Evolutionary conservation across 1,140 invertebrate species (phyloP).

Genomic region (Dreissena rostriformis): DNA sequence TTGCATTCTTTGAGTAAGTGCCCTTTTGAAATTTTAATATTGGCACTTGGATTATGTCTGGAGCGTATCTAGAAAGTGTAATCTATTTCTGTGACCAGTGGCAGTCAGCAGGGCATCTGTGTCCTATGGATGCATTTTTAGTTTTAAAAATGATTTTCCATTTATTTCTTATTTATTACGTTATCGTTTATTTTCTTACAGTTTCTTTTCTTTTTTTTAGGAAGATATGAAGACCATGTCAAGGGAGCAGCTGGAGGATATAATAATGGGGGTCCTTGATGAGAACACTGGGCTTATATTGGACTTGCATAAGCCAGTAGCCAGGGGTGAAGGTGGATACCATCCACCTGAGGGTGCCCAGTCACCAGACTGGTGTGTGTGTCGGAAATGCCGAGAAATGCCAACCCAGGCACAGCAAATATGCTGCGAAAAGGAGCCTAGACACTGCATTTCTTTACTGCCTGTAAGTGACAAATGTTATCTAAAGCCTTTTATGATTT

Average conservation of each 20-base stretch:
- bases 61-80: too few species aligned
- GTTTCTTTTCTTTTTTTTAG: neutral
- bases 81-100: too few species aligned
- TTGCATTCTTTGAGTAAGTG: too few species aligned
- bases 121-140: too few species aligned
- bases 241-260: neutral
- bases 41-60: too few species aligned
- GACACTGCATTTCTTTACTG: neutral
- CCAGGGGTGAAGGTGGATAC: constrained; percentile 1
- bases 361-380: constrained; percentile 6
- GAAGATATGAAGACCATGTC: neutral
- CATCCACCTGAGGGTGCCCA: neutral
- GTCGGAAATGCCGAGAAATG: neutral
- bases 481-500: too few species aligned
- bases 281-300: neutral
- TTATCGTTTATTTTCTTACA: too few species aligned
- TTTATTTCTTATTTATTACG: too few species aligned
- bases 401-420: neutral
- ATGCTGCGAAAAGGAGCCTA: neutral
- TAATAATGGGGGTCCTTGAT: neutral
- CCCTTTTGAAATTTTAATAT: too few species aligned
- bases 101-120: too few species aligned
- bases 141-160: too few species aligned
- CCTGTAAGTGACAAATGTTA: neutral
- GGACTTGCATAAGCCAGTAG: neutral